phyloP scores from a whole-genome alignment of 2,797 vertebrate genomes.

The Mus spretus region DNA sequence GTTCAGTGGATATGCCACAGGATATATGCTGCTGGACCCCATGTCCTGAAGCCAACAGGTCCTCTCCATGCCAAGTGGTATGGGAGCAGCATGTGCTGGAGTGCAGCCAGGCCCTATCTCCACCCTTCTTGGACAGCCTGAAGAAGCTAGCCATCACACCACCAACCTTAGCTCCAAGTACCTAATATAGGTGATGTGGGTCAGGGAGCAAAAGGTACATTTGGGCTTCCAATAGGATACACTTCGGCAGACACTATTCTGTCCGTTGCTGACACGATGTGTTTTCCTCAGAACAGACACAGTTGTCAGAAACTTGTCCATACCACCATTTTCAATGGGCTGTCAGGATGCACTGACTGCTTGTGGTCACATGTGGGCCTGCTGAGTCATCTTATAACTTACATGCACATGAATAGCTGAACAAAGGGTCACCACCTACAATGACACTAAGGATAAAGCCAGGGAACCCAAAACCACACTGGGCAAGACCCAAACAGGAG shows the following conservation, averaged over 20 bases:
- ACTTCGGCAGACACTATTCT: not conserved
- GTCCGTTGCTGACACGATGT: not conserved
- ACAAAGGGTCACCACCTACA: not conserved
- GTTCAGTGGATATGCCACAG: accelerated
- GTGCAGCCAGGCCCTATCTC: not conserved
- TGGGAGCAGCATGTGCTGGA: not conserved
- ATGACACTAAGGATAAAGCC: not conserved
- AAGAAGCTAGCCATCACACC: not conserved
- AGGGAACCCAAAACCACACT: accelerated
- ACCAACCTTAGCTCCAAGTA: not conserved
- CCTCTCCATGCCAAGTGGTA: accelerated
- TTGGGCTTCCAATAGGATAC: accelerated
- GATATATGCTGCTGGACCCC: not conserved
- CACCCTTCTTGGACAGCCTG: not conserved
- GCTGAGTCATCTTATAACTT: no score
- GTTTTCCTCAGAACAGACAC: not conserved
- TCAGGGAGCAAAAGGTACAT: not conserved
- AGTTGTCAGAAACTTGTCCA: not conserved
- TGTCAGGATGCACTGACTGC: not conserved
- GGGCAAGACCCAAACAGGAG: accelerated
- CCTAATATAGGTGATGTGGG: accelerated
- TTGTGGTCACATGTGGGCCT: not conserved
- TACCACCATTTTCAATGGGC: accelerated
- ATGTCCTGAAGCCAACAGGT: accelerated
- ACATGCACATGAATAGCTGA: not conserved